Evolutionary conservation across 1,140 invertebrate genomes (phyloP).

Genomic region (Conus ventricosus): DNA sequence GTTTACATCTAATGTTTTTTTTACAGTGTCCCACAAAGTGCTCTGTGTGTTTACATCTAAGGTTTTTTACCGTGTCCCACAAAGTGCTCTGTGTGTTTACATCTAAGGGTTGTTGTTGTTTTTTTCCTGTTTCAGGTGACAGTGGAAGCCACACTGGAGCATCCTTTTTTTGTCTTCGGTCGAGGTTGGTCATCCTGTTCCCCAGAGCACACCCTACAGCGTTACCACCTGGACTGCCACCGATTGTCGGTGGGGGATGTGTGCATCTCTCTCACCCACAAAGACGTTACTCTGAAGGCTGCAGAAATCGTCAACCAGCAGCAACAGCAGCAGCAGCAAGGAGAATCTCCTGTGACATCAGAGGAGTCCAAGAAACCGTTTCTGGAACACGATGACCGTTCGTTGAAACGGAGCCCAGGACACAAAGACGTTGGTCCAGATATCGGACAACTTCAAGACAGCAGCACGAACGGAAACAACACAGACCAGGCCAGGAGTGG

Average conservation of each 20-base stretch:
- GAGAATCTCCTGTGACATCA: constrained; percentile 45
- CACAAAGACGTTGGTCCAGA: constrained; percentile 20
- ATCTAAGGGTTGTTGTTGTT: too few species aligned
- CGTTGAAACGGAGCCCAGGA: neutral
- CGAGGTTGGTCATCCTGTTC: constrained; percentile 91
- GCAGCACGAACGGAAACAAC: constrained; percentile 21
- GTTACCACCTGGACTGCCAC: constrained; percentile 87
- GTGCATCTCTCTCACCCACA: constrained; percentile 85
- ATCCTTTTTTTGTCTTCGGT: constrained; percentile 92
- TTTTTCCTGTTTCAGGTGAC: constrained; percentile 80
- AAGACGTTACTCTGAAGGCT: constrained; percentile 63
- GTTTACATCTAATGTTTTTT: too few species aligned
- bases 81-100: too few species aligned
- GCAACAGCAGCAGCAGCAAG: constrained; percentile 45
- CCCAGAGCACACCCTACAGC: constrained; percentile 83
- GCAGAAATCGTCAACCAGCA: constrained; percentile 64
- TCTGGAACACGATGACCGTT: neutral
- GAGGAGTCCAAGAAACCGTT: neutral
- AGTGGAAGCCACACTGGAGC: constrained; percentile 86
- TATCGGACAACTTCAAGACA: constrained; percentile 1
- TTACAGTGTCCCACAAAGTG: too few species aligned
- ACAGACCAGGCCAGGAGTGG: neutral
- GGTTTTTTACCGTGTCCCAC: too few species aligned
- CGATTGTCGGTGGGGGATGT: constrained; percentile 88
- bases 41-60: too few species aligned